Conservation (phyloP, 2,113 vertebrate genomes). For the Syrrhaptes paradoxus region DNA sequence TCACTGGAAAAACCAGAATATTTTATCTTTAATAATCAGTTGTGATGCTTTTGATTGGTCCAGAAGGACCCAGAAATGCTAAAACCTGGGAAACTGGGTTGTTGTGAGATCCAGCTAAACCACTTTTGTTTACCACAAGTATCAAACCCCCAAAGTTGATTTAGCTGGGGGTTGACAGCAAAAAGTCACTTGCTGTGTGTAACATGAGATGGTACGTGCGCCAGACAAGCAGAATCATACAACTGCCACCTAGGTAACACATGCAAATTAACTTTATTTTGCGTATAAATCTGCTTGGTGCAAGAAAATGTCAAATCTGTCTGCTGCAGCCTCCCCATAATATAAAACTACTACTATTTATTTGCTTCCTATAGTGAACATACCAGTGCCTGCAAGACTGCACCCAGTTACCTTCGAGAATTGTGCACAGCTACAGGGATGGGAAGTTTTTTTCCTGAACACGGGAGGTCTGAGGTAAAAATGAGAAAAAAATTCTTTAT, state of each 20-base stretch:
- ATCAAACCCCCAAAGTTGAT: background rate
- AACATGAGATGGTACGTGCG: accelerated
- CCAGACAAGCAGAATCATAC: background rate
- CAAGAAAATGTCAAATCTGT: background rate
- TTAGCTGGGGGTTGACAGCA: background rate
- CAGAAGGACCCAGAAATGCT: background rate
- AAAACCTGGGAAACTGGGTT: background rate
- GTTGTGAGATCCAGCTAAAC: background rate
- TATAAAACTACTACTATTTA: background rate
- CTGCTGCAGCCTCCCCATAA: background rate
- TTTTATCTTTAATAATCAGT: background rate
- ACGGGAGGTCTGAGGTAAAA: background rate
- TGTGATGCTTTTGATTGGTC: background rate
- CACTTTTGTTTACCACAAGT: background rate
- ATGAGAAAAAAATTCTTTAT: background rate
- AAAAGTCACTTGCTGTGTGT: background rate
- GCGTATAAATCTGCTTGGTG: background rate
- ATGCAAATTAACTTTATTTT: background rate
- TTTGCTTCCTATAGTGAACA: background rate
- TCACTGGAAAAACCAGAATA: background rate
- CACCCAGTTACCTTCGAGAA: background rate
- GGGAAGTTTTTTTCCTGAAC: background rate
- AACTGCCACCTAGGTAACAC: background rate
- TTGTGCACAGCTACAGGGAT: background rate
- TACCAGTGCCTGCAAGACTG: background rate